phyloP scores from a whole-genome alignment of 2,797 vertebrate genomes.

The Setipinna tenuifilis region DNA sequence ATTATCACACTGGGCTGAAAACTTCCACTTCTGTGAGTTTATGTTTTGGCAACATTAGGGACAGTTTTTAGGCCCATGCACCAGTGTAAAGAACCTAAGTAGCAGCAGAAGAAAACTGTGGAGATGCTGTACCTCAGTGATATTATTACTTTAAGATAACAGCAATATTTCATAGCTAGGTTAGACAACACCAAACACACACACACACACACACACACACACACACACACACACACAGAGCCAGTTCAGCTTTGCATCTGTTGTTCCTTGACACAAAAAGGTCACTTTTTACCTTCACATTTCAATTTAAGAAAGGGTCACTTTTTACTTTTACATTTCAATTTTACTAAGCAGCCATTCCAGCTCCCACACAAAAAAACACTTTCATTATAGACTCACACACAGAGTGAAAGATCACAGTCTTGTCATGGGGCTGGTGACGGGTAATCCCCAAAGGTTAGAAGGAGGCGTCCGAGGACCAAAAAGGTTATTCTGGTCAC shows the following conservation, averaged over 20 bases:
- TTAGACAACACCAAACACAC: no score
- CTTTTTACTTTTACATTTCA: no score
- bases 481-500: constrained; percentile 48
- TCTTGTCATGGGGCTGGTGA: background rate
- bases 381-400: background rate
- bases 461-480: background rate
- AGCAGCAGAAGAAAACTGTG: background rate
- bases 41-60: background rate
- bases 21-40: background rate
- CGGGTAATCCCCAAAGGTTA: background rate
- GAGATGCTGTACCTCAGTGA: background rate
- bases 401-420: background rate
- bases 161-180: no score
- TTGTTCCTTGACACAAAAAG: no score
- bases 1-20: background rate
- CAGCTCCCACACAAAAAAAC: background rate
- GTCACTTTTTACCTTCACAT: no score
- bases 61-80: background rate
- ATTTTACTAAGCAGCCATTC: no score
- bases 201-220: background rate
- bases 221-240: no score
- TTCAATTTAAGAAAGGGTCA: no score
- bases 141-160: background rate
- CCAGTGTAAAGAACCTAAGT: background rate
- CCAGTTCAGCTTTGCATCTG: no score